Evolutionary conservation across 2,888 invertebrate species (phyloP).

Genomic region (Aradus depressus): DNA sequence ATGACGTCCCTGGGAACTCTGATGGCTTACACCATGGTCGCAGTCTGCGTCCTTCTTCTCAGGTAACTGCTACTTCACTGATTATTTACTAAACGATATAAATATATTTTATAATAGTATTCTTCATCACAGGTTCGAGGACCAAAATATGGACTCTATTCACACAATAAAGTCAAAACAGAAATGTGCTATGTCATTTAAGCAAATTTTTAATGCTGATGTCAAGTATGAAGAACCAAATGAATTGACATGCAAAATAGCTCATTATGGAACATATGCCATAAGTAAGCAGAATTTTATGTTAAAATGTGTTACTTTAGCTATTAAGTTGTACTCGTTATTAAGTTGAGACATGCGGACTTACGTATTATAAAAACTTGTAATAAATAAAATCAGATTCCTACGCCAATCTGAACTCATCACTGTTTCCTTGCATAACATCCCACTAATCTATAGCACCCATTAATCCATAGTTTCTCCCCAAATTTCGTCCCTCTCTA

Average conservation of each 20-base stretch:
- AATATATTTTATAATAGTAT: neutral
- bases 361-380: no score
- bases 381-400: no score
- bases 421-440: no score
- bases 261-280: conserved; percentile 16
- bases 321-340: no score
- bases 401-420: no score
- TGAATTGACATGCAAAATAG: conserved; percentile 17
- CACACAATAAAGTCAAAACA: conserved; percentile 11
- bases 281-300: conserved; percentile 16
- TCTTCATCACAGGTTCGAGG: conserved; percentile 15
- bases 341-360: no score
- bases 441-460: no score
- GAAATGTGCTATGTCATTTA: conserved; percentile 10
- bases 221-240: conserved; percentile 13
- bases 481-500: no score
- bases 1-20: conserved; percentile 94
- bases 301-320: no score
- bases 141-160: conserved; percentile 19
- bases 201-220: conserved; percentile 16
- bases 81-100: neutral
- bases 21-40: conserved; percentile 82
- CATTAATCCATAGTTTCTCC: no score
- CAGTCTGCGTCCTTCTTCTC: conserved; percentile 73
- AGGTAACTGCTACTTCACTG: conserved; percentile 43